Evolutionary conservation across 2,888 invertebrate genomes (phyloP), one percentile per base, ranked within the genome.

Genomic region (Escarpia spicata): DNA sequence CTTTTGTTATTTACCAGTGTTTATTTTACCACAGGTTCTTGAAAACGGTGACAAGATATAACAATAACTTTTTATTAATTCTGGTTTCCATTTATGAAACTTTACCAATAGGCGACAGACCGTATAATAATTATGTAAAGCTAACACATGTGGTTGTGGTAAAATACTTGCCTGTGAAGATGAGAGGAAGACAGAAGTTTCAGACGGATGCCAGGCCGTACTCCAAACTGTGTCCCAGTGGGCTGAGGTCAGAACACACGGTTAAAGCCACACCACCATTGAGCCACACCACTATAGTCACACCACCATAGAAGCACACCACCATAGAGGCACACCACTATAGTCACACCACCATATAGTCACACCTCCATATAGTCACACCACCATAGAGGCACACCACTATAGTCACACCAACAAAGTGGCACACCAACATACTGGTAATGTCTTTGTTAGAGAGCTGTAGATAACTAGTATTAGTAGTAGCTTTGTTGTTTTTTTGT

Each of bases 111-210:
- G 19, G 19, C 19, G 19, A 3, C n/a, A 75, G 26, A 9, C 52
- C 9, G 4, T 52, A 15, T 52, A 37, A 37, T 0, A 12, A 75
- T 75, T 75, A 75, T 0, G 75, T 26, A 26, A 75, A 26, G 19
- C 3, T n/a, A 6, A 15, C n/a, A 91, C 8, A 31, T n/a, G n/a
- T n/a, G 9, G 52, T 4, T 44, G 31, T 93, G 31, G 31, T 75
- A 26, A 58, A 52, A 91, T 37, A 93, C 94, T 93, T 94, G 96
- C 96, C 94, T 95, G 95, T 91, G 96, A 96, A 94, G 97, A 97
- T 15, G 97, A 97, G 43, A 97, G 96, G 96, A 97, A 97, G 75
- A 97, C 94, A 93, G 97, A 96, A 93, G 96, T 95, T 94, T 97
- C 97, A 58, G 95, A 95, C 91, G 97, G 97, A 93, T 97, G 97